Conservation (phyloP, 2,888 invertebrate genomes). For the Eilema griseolum region DNA sequence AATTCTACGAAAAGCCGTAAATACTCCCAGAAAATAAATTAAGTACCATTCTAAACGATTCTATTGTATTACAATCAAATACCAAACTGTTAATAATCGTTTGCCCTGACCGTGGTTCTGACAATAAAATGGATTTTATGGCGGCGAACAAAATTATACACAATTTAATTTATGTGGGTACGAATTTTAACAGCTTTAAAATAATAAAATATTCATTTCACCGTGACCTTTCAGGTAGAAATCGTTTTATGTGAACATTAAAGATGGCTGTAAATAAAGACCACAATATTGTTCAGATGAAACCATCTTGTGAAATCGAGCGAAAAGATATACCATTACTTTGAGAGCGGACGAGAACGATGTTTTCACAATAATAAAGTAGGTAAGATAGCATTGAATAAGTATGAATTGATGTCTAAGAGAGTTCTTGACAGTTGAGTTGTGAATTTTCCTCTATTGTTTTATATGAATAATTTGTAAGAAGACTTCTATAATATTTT, state of each 20-base stretch:
- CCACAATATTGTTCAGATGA: constrained; percentile 13
- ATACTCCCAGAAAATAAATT: background rate
- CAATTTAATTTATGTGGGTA: constrained; percentile 42
- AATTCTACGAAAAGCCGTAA: background rate
- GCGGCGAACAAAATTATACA: constrained; percentile 13
- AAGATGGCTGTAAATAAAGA: constrained; percentile 17
- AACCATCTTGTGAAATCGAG: constrained; percentile 8
- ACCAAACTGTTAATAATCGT: constrained; percentile 16
- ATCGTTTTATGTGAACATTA: constrained; percentile 35
- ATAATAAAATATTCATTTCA: constrained; percentile 46
- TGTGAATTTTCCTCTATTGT: background rate
- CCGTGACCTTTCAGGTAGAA: constrained; percentile 29
- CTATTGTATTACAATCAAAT: constrained; percentile 11
- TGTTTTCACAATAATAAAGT: constrained; percentile 6
- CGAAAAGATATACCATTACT: constrained; percentile 13
- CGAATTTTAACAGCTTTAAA: constrained; percentile 28
- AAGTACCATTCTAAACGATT: constrained; percentile 2
- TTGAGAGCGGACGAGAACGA: constrained; percentile 1
- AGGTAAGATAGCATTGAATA: constrained; percentile 8
- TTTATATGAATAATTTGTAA: background rate
- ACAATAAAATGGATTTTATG: constrained; percentile 39
- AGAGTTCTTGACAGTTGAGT: constrained; percentile 1
- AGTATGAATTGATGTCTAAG: constrained; percentile 1
- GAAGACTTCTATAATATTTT: background rate
- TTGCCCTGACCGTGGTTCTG: constrained; percentile 15